Percentiles rank a stretch among this genome's conserved stretches.
Conservation (phyloP, 2,888 invertebrate genomes). For the Synergus japonicus region DNA sequence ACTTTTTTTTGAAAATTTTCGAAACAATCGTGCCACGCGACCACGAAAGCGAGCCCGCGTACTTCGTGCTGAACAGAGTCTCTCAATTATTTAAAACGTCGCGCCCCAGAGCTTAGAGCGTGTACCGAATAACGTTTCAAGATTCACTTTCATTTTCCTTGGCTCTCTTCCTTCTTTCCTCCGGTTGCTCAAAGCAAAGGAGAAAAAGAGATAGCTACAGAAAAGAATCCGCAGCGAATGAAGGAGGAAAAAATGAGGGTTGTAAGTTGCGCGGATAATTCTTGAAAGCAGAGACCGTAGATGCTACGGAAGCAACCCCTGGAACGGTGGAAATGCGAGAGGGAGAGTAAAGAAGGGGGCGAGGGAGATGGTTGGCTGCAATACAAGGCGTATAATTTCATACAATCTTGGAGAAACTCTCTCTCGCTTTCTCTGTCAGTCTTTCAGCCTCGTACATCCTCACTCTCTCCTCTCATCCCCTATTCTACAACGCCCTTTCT, state of each 20-base stretch:
- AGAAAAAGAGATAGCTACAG: slow-evolving; percentile 43
- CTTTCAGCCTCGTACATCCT: slow-evolving; percentile 42
- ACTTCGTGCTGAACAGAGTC: slow-evolving; percentile 49
- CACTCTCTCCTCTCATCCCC: slow-evolving; percentile 43
- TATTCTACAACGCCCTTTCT: slow-evolving; percentile 38
- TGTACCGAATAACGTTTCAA: slow-evolving; percentile 67
- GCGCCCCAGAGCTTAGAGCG: slow-evolving; percentile 59
- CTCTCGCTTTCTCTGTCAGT: slow-evolving; percentile 47
- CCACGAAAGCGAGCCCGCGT: slow-evolving; percentile 29
- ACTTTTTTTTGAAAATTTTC: slow-evolving; percentile 8
- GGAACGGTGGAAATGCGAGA: slow-evolving; percentile 50
- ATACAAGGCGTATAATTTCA: slow-evolving; percentile 71
- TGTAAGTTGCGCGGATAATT: slow-evolving; percentile 70
- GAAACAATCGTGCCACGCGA: slow-evolving; percentile 55
- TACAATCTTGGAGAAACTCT: slow-evolving; percentile 68
- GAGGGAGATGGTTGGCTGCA: slow-evolving; percentile 59
- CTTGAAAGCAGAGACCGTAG: slow-evolving; percentile 58
- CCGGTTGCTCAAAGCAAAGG: slow-evolving; percentile 33
- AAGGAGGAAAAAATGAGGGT: slow-evolving; percentile 63
- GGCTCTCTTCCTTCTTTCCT: slow-evolving; percentile 35
- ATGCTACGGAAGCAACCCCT: slow-evolving; percentile 55
- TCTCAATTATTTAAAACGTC: slow-evolving; percentile 71
- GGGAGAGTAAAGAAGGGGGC: slow-evolving; percentile 50
- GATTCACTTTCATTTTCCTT: slow-evolving; percentile 69
- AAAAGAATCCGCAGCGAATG: slow-evolving; percentile 57